These are phyloP conservation scores for Syritta pipiens DNA, from an alignment of 2,888 invertebrate species.

Conservation along the genomic window DNA sequence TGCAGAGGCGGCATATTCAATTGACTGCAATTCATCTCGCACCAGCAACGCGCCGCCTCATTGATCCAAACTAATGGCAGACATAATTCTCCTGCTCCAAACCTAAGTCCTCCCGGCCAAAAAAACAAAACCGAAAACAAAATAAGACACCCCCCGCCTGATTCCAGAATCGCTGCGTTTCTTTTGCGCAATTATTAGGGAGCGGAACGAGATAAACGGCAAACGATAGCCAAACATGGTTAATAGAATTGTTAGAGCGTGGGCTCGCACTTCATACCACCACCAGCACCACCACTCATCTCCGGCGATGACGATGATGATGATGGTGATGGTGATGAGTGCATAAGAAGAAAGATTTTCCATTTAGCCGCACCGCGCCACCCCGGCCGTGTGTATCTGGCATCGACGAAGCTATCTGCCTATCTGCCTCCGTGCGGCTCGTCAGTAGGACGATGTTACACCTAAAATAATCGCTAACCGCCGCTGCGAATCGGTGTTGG, in stretches of 20 bases:
- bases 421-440: constrained; percentile 20
- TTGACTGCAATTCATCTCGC: constrained; percentile 51
- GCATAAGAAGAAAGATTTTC: constrained; percentile 32
- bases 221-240: constrained; percentile 69
- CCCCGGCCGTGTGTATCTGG: constrained; percentile 22
- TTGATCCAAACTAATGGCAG: constrained; percentile 63
- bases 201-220: constrained; percentile 68
- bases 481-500: constrained; percentile 53
- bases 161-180: constrained; percentile 54
- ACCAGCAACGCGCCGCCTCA: constrained; percentile 58
- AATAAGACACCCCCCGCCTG: not conserved
- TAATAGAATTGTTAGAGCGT: constrained; percentile 69
- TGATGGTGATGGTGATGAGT: constrained; percentile 52
- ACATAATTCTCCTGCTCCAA: constrained; percentile 55
- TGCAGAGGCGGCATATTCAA: constrained; percentile 56
- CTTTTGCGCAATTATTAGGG: constrained; percentile 69
- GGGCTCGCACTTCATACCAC: constrained; percentile 56
- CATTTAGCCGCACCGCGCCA: not conserved
- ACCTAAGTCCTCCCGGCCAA: constrained; percentile 26
- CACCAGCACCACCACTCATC: constrained; percentile 28
- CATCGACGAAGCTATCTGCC: constrained; percentile 1
- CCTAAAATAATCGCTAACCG: constrained; percentile 62
- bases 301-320: no score
- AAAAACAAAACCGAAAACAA: constrained; percentile 2
- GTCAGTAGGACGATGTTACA: constrained; percentile 65